Percentiles rank a stretch among this genome's conserved stretches.
Conservation (phyloP, 2,797 vertebrate species). For the Enteromius anoplus region DNA sequence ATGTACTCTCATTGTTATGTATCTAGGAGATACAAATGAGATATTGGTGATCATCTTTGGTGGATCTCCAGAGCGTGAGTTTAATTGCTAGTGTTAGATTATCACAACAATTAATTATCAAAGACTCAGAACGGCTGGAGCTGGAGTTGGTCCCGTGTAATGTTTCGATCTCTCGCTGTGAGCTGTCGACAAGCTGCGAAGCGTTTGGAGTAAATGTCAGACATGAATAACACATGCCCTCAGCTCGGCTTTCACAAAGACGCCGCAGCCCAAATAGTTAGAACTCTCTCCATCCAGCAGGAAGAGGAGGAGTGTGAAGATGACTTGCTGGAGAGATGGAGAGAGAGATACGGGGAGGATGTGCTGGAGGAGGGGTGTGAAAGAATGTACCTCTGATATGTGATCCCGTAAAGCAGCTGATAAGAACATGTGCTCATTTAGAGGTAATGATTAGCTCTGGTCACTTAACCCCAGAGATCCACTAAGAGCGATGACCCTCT, state of each 20-base stretch:
- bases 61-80: not conserved
- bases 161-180: constrained; percentile 71
- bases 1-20: not conserved
- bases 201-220: constrained; percentile 69
- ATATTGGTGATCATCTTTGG: not conserved
- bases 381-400: constrained; percentile 61
- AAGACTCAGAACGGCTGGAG: constrained; percentile 36
- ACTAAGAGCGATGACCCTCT: constrained; percentile 60
- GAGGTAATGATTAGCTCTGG: constrained; percentile 68
- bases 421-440: constrained; percentile 64
- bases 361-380: constrained; percentile 38
- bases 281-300: constrained; percentile 59
- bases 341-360: constrained; percentile 27
- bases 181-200: constrained; percentile 65
- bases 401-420: constrained; percentile 62
- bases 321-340: constrained; percentile 48
- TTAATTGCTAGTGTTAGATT: not conserved
- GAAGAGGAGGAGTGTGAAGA: constrained; percentile 57
- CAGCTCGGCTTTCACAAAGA: constrained; percentile 74
- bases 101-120: not conserved
- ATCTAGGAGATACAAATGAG: not conserved
- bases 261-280: constrained; percentile 65
- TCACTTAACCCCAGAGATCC: constrained; percentile 66
- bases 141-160: constrained; percentile 62
- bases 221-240: constrained; percentile 78